phyloP scores from a whole-genome alignment of 2,113 vertebrate species.

The Tachysurus fulvidraco region DNA sequence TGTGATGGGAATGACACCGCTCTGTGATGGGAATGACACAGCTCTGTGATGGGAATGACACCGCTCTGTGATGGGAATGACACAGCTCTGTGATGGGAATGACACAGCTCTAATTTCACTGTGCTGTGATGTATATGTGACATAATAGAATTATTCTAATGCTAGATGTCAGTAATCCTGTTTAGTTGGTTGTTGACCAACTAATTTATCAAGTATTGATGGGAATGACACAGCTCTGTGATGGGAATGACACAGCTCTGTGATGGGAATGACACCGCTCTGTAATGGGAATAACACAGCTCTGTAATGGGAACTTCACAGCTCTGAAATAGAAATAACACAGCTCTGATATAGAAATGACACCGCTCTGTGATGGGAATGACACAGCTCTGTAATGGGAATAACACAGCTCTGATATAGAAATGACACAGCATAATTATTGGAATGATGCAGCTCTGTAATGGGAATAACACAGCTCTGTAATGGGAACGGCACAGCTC shows the following conservation, averaged over 20 bases:
- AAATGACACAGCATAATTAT: not conserved
- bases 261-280: too few relatives aligned
- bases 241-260: too few relatives aligned
- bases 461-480: not conserved
- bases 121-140: not conserved
- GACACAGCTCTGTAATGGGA: not conserved
- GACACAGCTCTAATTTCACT: too few relatives aligned
- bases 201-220: not conserved
- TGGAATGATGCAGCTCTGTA: not conserved
- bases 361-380: not conserved
- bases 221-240: too few relatives aligned
- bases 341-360: not conserved
- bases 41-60: too few relatives aligned
- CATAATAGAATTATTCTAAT: too few relatives aligned
- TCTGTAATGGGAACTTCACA: not conserved
- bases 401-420: not conserved
- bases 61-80: too few relatives aligned
- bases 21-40: too few relatives aligned
- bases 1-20: too few relatives aligned
- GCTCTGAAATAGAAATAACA: too few relatives aligned
- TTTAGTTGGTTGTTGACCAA: not conserved
- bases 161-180: not conserved
- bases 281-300: not conserved
- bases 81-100: too few relatives aligned
- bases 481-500: not conserved